These are phyloP conservation scores for Dermochelys coriacea DNA, from an alignment of 2,797 vertebrate species.

Conservation along the genomic window DNA sequence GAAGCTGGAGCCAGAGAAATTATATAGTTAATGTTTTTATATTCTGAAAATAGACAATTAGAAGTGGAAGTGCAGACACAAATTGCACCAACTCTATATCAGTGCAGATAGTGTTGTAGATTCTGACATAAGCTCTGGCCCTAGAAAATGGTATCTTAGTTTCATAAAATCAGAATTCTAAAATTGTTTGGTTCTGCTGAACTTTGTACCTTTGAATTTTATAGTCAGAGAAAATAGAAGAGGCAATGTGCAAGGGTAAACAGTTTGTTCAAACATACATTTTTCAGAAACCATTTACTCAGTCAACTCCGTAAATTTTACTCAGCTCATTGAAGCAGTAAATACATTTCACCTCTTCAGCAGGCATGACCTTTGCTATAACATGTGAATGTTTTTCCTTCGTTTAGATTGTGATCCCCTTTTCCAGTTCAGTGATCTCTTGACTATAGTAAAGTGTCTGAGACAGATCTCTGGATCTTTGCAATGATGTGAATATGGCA, in stretches of 20 bases:
- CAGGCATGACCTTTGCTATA: slow-evolving; percentile 38
- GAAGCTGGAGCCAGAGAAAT: neutral
- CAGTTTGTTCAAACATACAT: slow-evolving; percentile 23
- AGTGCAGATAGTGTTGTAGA: neutral
- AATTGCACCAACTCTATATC: neutral
- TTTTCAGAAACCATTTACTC: slow-evolving; percentile 11
- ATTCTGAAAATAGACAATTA: neutral
- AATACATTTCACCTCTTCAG: slow-evolving; percentile 35
- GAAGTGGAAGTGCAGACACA: neutral
- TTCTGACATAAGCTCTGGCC: neutral
- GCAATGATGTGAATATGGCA: neutral
- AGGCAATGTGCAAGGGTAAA: neutral
- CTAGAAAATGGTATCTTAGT: neutral
- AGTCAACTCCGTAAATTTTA: slow-evolving; percentile 27
- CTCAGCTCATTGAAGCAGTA: slow-evolving; percentile 29
- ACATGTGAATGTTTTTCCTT: slow-evolving; percentile 33
- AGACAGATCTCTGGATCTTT: neutral
- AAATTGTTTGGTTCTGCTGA: neutral
- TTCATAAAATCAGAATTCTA: neutral
- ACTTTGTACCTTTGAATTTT: neutral
- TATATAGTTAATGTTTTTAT: neutral
- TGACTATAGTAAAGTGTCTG: neutral
- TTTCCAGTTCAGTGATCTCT: neutral
- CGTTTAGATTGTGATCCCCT: slow-evolving; percentile 13
- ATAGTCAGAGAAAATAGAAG: neutral